phyloP scores from a whole-genome alignment of 2,797 vertebrate genomes.

The Myripristis murdjan region DNA sequence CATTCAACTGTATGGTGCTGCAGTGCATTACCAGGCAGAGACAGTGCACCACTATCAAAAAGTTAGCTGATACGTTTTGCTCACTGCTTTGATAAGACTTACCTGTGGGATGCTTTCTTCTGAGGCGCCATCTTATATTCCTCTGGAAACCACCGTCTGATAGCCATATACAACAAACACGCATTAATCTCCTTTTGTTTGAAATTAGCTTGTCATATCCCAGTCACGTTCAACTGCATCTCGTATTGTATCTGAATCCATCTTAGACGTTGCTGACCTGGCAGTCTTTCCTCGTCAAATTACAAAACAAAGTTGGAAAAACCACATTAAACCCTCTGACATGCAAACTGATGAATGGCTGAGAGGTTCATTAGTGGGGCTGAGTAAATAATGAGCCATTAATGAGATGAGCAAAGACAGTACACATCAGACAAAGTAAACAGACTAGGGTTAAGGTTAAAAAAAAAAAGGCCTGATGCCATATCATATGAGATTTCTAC shows the following conservation, averaged over 20 bases:
- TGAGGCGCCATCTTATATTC: conserved; percentile 91
- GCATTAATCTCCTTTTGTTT: background rate
- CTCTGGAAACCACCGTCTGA: conserved; percentile 95
- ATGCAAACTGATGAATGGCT: background rate
- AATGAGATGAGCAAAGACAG: conserved; percentile 9
- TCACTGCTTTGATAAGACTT: conserved; percentile 37
- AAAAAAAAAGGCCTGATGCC: background rate
- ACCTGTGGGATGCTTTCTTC: conserved; percentile 96
- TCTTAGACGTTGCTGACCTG: background rate
- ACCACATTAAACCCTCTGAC: conserved; percentile 3
- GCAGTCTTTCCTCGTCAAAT: background rate
- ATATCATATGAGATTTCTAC: background rate
- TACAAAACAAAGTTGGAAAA: conserved; percentile 12
- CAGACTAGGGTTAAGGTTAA: too few relatives aligned
- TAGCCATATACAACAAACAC: background rate
- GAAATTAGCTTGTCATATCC: background rate
- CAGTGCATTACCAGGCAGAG: too few relatives aligned
- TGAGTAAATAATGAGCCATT: conserved; percentile 7
- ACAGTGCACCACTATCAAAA: background rate
- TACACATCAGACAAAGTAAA: background rate
- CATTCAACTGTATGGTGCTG: background rate
- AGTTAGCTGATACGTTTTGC: background rate
- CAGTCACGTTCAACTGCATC: background rate
- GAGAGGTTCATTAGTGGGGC: conserved; percentile 5
- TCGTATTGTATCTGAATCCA: background rate